These are phyloP conservation scores for Catharus ustulatus DNA, from an alignment of 2,797 vertebrate genomes.

Conservation along the genomic window DNA sequence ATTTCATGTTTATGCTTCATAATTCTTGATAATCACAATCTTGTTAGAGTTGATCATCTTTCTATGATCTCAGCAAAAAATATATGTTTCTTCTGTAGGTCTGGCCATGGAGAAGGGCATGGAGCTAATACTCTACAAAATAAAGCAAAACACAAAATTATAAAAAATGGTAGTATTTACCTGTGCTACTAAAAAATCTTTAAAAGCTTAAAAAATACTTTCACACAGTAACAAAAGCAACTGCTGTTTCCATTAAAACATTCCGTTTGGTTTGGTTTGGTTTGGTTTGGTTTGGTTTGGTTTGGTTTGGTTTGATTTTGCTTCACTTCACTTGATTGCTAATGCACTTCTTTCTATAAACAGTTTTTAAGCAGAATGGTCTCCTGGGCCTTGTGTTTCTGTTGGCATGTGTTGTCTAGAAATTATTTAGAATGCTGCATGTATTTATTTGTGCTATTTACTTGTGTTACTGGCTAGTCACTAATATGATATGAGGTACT, in stretches of 20 bases:
- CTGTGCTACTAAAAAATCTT: not conserved
- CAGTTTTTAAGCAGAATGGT: not conserved
- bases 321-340: not conserved
- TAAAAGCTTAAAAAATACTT: not conserved
- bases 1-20: not conserved
- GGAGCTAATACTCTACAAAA: not conserved
- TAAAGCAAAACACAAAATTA: not conserved
- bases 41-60: not conserved
- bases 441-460: not conserved
- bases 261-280: not conserved
- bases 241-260: not conserved
- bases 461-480: not conserved
- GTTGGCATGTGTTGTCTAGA: not conserved
- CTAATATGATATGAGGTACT: not conserved
- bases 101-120: not conserved
- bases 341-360: not conserved
- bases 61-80: not conserved
- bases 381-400: not conserved
- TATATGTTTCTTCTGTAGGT: not conserved
- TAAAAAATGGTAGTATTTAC: not conserved
- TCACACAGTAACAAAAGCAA: not conserved
- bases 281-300: not conserved
- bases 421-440: not conserved
- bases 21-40: not conserved
- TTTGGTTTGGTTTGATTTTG: not conserved